Percentiles rank a stretch among this genome's conserved stretches.
Conservation (phyloP, 1,140 invertebrate species). For the Homalodisca vitripennis region DNA sequence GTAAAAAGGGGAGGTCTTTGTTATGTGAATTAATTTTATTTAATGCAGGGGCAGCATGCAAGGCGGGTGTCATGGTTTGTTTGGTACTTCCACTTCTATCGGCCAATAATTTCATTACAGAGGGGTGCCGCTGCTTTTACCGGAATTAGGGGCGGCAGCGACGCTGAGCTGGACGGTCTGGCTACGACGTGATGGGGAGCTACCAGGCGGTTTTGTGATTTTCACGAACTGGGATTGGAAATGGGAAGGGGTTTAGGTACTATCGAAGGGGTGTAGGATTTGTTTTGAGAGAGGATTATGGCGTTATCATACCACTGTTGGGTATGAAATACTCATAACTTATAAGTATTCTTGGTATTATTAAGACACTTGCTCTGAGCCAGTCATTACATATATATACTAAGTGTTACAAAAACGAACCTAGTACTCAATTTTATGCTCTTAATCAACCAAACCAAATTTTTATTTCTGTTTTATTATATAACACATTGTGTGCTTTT, state of each 20-base stretch:
- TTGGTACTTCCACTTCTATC: background rate
- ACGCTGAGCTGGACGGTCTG: too few species aligned
- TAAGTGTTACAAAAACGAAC: too few species aligned
- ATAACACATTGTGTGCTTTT: too few species aligned
- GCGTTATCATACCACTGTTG: constrained; percentile 17
- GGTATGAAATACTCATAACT: too few species aligned
- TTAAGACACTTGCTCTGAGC: too few species aligned
- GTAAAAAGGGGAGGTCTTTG: constrained; percentile 4
- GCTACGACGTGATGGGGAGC: background rate
- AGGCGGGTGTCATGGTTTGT: background rate
- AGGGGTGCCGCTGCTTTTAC: constrained; percentile 12
- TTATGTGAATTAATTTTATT: constrained; percentile 24
- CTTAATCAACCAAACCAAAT: too few species aligned
- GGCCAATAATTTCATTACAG: constrained; percentile 22
- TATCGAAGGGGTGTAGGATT: background rate
- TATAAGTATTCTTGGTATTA: too few species aligned
- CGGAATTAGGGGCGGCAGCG: constrained; percentile 19
- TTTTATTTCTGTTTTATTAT: too few species aligned
- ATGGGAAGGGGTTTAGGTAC: background rate
- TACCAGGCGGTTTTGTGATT: constrained; percentile 1
- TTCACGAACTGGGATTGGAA: background rate
- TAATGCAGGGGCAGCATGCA: background rate
- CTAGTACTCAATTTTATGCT: too few species aligned
- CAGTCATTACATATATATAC: too few species aligned
- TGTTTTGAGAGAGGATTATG: constrained; percentile 10